phyloP scores from a whole-genome alignment of 2,113 vertebrate genomes.

The Nestor notabilis region DNA sequence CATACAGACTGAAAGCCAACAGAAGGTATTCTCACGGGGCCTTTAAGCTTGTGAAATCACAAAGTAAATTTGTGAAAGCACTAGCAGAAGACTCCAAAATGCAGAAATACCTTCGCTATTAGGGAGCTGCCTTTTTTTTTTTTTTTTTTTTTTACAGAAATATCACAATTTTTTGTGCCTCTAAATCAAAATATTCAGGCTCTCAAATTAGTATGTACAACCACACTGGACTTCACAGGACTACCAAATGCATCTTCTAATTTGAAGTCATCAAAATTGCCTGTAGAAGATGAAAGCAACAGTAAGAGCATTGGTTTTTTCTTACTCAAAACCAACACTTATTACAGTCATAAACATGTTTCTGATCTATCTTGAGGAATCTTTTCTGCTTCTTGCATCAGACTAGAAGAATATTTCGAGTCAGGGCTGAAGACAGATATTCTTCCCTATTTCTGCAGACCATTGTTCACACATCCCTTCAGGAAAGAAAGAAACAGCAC shows the following conservation, averaged over 20 bases:
- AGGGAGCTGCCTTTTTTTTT: not conserved
- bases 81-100: not conserved
- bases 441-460: not conserved
- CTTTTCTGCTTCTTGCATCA: not conserved
- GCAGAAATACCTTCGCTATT: not conserved
- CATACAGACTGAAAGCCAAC: not conserved
- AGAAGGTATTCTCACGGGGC: not conserved
- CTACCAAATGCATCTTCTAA: constrained; percentile 5
- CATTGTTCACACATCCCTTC: not conserved
- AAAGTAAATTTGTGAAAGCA: not conserved
- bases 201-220: not conserved
- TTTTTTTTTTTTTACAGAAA: not conserved
- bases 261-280: not conserved
- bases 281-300: constrained; percentile 14
- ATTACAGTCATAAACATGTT: not conserved
- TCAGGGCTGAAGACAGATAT: not conserved
- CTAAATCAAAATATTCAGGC: not conserved
- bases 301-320: not conserved
- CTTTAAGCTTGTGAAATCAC: not conserved
- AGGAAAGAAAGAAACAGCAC: not conserved
- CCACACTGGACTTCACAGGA: not conserved
- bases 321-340: not conserved
- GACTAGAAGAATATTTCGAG: not conserved
- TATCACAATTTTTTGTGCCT: not conserved
- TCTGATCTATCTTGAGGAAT: not conserved